Percentiles rank a stretch among this genome's conserved stretches.
Evolutionary conservation across 1,140 invertebrate species (phyloP).

Genomic region (Drosophila prosaltans): DNA sequence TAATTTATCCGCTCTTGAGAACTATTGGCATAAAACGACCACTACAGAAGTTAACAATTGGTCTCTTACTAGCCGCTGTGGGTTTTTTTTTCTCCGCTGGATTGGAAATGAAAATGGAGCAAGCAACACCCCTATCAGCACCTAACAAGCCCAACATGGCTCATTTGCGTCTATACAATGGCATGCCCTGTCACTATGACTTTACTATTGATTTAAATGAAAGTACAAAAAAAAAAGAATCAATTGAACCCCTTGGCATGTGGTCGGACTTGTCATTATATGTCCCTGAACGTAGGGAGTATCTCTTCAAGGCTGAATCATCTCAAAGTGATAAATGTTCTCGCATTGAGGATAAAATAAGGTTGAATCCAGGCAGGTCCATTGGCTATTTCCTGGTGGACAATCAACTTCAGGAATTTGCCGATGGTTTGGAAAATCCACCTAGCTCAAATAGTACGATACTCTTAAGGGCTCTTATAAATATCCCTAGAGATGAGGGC

Average conservation of each 20-base stretch:
- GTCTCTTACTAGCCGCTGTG: slow-evolving; percentile 92
- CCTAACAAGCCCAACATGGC: slow-evolving; percentile 84
- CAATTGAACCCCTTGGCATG: slow-evolving; percentile 54
- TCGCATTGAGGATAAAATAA: slow-evolving; percentile 41
- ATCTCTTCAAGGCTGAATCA: slow-evolving; percentile 36
- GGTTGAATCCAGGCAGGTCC: slow-evolving; percentile 70
- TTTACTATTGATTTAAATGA: slow-evolving; percentile 35
- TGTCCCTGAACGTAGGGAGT: slow-evolving; percentile 24
- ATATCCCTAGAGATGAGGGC: slow-evolving; percentile 47
- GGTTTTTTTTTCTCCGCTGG: slow-evolving; percentile 95
- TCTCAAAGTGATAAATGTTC: slow-evolving; percentile 33
- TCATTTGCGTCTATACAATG: slow-evolving; percentile 90
- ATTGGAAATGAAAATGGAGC: slow-evolving; percentile 91
- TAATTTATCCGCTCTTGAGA: slow-evolving; percentile 87
- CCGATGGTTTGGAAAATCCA: slow-evolving; percentile 54
- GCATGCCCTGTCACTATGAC: slow-evolving; percentile 83
- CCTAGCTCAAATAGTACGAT: slow-evolving; percentile 19
- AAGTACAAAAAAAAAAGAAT: neutral
- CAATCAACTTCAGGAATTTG: slow-evolving; percentile 50
- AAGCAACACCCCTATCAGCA: slow-evolving; percentile 85
- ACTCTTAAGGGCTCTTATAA: slow-evolving; percentile 58
- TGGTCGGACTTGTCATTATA: slow-evolving; percentile 56
- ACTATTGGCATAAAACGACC: slow-evolving; percentile 84
- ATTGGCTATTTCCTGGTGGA: slow-evolving; percentile 82
- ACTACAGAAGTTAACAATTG: slow-evolving; percentile 90